Evolutionary conservation across 2,113 vertebrate genomes (phyloP), one percentile per base, ranked within the genome.

Genomic region (Thalassarche chlororhynchos): DNA sequence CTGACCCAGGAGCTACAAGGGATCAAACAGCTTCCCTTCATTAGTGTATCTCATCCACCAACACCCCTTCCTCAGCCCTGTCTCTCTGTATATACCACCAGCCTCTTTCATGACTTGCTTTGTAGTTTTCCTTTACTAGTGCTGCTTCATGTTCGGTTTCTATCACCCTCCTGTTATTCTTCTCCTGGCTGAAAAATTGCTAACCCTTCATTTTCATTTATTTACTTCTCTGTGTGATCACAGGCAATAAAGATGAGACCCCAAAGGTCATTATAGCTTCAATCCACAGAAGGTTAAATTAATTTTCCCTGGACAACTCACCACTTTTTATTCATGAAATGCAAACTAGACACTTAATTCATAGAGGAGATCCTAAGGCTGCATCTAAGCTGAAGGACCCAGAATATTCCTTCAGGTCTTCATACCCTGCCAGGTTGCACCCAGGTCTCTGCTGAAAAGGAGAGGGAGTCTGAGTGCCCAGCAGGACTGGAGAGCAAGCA

Each of bases 21-120:
- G 31, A 95, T 87, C 89, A 85, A 87, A 92, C 62, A 96, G 49
- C 84, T 96, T 93, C 71, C 62, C 74, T 66, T 96, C 74, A 70
- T 61, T 72, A 85, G 54, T 60, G 6, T 44, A 54, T 69, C 65
- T 86, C 77, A 72, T 42, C 77, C 46, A 80, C 74, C 70, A 90
- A 88, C 79, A 91, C 62, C n/a, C 47, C 31, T 83, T 75, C 62
- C 70, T 80, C 82, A 66, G 58, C 16, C 54, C 49, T 61, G 8
- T 34, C 40, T 70, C 68, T 54, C 55, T 76, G 20, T 40, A 16
- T 44, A 49, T 51, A 85, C 40, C 74, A 94, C 28, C 49, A 79
- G 85, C 18, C 23, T 49, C 66, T 87, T 80, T 42, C 71, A 58
- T 54, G 1, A 74, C 65, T 87, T 77, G 36, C 76, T 90, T 60